These are phyloP conservation scores for Sternotherus odoratus DNA, from an alignment of 2,797 vertebrate genomes.

Conservation along the genomic window DNA sequence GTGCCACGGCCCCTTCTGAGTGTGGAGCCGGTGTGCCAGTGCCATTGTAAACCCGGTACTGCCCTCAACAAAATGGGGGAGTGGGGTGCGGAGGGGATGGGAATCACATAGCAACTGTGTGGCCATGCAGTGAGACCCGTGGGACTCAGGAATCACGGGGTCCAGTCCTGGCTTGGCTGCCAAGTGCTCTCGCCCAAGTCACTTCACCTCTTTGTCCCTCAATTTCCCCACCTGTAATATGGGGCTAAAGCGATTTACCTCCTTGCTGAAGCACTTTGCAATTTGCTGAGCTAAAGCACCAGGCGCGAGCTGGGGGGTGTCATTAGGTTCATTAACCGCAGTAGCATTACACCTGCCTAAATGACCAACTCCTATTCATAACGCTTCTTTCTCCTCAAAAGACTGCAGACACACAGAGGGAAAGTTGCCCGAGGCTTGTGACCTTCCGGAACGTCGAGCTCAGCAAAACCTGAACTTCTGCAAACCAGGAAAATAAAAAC, in stretches of 20 bases:
- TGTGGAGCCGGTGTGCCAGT: too few species aligned
- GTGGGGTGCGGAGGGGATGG: too few species aligned
- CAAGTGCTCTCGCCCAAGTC: too few species aligned
- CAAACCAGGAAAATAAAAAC: background rate
- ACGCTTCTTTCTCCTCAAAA: background rate
- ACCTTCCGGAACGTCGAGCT: background rate
- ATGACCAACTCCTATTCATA: background rate
- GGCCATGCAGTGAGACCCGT: too few species aligned
- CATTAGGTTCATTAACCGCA: background rate
- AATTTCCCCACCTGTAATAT: background rate
- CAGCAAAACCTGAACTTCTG: background rate
- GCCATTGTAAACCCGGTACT: too few species aligned
- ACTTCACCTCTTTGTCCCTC: background rate
- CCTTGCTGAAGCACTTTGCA: background rate
- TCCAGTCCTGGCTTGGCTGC: too few species aligned
- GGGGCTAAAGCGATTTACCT: background rate
- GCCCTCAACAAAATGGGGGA: too few species aligned
- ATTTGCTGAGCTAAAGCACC: background rate
- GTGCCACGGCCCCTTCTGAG: too few species aligned
- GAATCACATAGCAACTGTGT: too few species aligned
- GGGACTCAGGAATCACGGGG: too few species aligned
- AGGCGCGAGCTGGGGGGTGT: background rate
- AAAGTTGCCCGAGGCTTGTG: background rate
- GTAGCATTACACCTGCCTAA: background rate
- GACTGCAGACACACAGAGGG: background rate